Evolutionary conservation across 1,140 invertebrate species (phyloP), one percentile per base, ranked within the genome.

Genomic region (Ruditapes philippinarum): DNA sequence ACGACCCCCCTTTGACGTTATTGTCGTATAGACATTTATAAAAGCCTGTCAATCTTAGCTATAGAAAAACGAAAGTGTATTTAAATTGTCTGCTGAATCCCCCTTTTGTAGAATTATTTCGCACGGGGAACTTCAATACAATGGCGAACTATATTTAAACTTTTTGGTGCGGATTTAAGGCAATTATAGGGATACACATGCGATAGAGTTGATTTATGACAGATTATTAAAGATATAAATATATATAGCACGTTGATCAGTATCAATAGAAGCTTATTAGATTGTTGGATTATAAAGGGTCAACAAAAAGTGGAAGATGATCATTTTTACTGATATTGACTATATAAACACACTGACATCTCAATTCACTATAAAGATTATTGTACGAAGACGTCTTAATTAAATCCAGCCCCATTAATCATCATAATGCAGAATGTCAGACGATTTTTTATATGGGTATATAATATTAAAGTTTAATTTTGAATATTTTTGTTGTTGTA

Each of bases 151-250:
- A n/a, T 45, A 49, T 78, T 78, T 51, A 31, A 36, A n/a, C 9
- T 36, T n/a, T 51, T 7, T 54, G 76, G 40, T 54, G n/a, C n/a
- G 45, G 31, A 57, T 51, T 79, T 11, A 36, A 57, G n/a, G 76
- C 76, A 79, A 57, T 79, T 31, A 57, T 51, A 5, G 36, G 1
- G n/a, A 17, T 33, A 31, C 65, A 51, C 31, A 70, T 40, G 31
- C 62, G 38, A 65, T 65, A 42, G 1, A 12, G 25, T 83, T 70
- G 2, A 70, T 40, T 42, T 70, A 28, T 62, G 42, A 73, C 40
- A 84, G 82, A 84, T 84, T 84, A 84, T 84, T 73, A 84, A 54
- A 78, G 49, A 57, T 51, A 45, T 28, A 65, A n/a, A n/a, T 45
- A 70, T 40, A 31, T 76, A 45, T 49, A 31, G 45, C 25, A n/a